These are phyloP conservation scores for Dermochelys coriacea DNA, from an alignment of 2,797 vertebrate genomes.

Conservation along the genomic window DNA sequence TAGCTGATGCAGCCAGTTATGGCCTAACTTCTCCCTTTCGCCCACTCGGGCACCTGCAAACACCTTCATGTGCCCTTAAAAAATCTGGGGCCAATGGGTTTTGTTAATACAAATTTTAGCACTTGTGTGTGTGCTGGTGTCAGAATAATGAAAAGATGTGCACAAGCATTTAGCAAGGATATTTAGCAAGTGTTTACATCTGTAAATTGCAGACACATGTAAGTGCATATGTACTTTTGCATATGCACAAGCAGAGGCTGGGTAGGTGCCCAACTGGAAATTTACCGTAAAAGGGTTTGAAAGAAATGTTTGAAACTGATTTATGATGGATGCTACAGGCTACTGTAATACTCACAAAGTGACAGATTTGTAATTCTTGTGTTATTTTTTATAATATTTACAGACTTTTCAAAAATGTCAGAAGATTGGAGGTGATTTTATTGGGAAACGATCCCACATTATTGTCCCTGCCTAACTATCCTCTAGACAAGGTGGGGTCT, in stretches of 20 bases:
- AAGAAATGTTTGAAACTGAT: constrained; percentile 19
- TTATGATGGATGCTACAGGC: neutral
- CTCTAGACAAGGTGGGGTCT: neutral
- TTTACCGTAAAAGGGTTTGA: neutral
- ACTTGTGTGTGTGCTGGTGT: neutral
- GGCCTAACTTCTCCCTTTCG: neutral
- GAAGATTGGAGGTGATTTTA: neutral
- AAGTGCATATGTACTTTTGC: neutral
- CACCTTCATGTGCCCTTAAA: neutral
- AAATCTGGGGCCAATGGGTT: neutral
- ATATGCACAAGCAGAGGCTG: neutral
- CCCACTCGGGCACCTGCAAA: fast-evolving
- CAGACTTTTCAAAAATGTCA: neutral
- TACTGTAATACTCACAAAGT: neutral
- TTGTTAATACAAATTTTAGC: neutral
- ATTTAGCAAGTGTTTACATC: neutral
- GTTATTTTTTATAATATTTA: neutral
- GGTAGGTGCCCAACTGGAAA: neutral
- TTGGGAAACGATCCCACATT: neutral
- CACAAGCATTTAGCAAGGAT: neutral
- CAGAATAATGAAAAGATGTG: neutral
- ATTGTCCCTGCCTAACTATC: neutral
- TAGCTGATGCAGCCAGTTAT: neutral
- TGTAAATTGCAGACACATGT: neutral
- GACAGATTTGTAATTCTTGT: neutral